Conservation (phyloP, 2,888 invertebrate species). For the Pseudococcus viburni region DNA sequence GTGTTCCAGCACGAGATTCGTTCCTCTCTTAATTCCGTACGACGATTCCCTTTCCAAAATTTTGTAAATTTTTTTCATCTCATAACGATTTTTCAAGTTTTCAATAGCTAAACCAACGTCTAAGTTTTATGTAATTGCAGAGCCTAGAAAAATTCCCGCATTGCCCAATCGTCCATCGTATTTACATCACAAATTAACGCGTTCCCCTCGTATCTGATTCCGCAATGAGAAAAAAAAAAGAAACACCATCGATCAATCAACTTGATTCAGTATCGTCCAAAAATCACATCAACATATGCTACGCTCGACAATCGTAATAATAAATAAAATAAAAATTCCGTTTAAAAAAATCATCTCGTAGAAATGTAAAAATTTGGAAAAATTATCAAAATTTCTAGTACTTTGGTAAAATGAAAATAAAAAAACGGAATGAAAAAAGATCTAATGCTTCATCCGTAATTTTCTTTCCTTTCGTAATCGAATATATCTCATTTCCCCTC, state of each 20-base stretch:
- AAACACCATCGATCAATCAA: neutral
- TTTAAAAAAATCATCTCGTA: constrained; percentile 37
- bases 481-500: neutral
- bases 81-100: neutral
- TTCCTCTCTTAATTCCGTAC: neutral
- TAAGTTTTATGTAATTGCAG: neutral
- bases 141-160: neutral
- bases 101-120: neutral
- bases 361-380: constrained; percentile 50
- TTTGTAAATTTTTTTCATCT: neutral
- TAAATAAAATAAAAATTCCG: constrained; percentile 28
- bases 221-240: neutral
- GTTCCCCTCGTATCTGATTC: neutral
- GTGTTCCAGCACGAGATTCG: constrained; percentile 21
- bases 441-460: neutral
- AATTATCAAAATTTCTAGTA: constrained; percentile 34
- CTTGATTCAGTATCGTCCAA: constrained; percentile 2
- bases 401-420: constrained; percentile 12
- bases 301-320: neutral
- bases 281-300: constrained; percentile 9
- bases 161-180: neutral
- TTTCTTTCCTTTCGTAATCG: neutral
- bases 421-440: constrained; percentile 32
- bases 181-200: constrained; percentile 5
- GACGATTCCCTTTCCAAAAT: neutral